Evolutionary conservation across 2,888 invertebrate genomes (phyloP).

Genomic region (Panzeria rudis): DNA sequence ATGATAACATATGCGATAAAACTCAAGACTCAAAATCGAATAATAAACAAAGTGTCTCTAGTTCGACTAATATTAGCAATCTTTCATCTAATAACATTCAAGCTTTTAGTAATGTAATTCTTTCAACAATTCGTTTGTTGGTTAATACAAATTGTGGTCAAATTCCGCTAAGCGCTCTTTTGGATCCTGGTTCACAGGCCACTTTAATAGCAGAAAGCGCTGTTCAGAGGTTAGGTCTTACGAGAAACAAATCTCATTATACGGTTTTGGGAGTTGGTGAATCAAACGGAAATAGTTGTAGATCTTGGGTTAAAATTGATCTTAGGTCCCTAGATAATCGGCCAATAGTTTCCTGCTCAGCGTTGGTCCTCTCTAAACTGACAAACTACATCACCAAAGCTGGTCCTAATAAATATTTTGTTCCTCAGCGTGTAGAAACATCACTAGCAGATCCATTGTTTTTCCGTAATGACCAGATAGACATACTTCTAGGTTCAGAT

Average conservation of each 20-base stretch:
- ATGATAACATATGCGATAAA: no score
- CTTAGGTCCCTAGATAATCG: neutral
- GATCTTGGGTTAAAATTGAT: constrained; percentile 5
- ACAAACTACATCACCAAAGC: constrained; percentile 26
- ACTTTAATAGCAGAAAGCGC: constrained; percentile 26
- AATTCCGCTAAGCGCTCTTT: constrained; percentile 22
- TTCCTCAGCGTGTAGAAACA: constrained; percentile 1
- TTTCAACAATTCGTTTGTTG: constrained; percentile 17
- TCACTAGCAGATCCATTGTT: constrained; percentile 48
- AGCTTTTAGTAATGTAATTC: neutral
- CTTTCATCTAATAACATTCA: no score
- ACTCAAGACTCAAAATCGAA: no score
- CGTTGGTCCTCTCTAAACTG: constrained; percentile 31
- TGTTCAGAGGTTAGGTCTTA: constrained; percentile 26
- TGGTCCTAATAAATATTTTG: neutral
- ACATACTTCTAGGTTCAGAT: constrained; percentile 48
- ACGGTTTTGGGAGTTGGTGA: neutral
- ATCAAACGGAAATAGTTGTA: neutral
- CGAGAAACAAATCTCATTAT: constrained; percentile 17
- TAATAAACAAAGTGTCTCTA: no score
- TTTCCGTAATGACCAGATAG: constrained; percentile 39
- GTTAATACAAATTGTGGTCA: neutral
- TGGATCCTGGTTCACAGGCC: constrained; percentile 35
- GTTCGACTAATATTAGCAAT: no score
- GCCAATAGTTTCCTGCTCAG: constrained; percentile 27